Base-by-base conservation (phyloP, 2,797 vertebrate genomes). In the Chrysocyon brachyurus region DNA sequence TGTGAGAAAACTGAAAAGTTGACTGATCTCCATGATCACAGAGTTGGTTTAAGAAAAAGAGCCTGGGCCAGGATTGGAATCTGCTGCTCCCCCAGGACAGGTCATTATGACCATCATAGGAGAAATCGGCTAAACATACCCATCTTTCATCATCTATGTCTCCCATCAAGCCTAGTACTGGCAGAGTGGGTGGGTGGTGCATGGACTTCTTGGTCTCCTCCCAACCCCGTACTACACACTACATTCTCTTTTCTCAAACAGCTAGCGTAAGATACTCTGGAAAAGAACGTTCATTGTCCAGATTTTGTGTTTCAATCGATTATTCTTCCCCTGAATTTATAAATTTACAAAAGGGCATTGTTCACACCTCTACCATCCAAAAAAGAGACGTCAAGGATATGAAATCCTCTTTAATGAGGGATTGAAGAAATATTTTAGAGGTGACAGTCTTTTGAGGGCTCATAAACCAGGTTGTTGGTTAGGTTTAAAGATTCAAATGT, bases 371-470 rank as follows among this genome's bases (percentile, higher is more conserved):
- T 3, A 70, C 5, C 11, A 2, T 63, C 26, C 46, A 75, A 56
- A 19, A 61, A 40, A 78, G 70, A 49, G 40, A 78, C 28, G 89
- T 3, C 7, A 79, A 78, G 56, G 6, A 64, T 36, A 40, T 31
- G 33, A 92, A 90, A 90, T 77, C 28, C 70, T 93, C n/a, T 36
- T 54, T 87, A 86, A 64, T 92, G 14, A 82, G 46, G 26, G 28
- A 86, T 2, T 36, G 21, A 78, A 83, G 64, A 73, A 59, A 49
- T 63, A 59, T 89, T 83, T 94, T 40, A 63, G 17, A 91, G 28
- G 19, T 70, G 64, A 85, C 36, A n/a, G 8, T 66, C 21, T 79
- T 78, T 57, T 16, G 6, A 2, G 33, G 66, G 46, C 46, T 36
- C 10, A 68, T 49, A 87, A 52, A 81, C 16, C n/a, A 78, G 14